Base-by-base conservation (phyloP, 2,888 invertebrate species). In the Lycocerus yunnanus region DNA sequence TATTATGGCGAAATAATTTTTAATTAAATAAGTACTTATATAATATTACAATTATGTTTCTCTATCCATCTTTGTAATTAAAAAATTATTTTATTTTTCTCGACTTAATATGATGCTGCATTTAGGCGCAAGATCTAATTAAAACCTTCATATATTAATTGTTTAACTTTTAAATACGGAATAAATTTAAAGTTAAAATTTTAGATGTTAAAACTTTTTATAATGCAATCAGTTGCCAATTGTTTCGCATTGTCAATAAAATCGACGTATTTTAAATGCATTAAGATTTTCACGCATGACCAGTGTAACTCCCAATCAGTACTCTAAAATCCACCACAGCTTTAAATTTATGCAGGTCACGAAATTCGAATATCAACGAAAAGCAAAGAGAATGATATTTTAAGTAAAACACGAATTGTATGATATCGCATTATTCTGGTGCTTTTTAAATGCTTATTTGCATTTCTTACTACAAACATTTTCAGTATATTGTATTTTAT, bases 321-420 rank as follows among this genome's bases (percentile, higher is more conserved):
- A 71, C 71, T 71, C 43, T 66, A 71, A 74, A 71, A 69, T 68
- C 65, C 65, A n/a, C 71, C 74, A 74, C 71, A 71, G 71, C 71
- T 74, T 68, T 66, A 74, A 74, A 74, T 74, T 74, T 74, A 74
- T 74, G 74, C 74, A 71, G 74, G 74, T 74, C 74, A 74, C 74
- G 74, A 74, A 71, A 69, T 74, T 71, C 74, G 68, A 74, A 74
- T 74, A 71, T 74, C 74, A 69, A 59, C 68, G 68, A 74, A 58
- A 71, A 71, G 68, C 71, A 74, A 74, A 74, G 68, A 74, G 43
- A 43, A 43, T 43, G 74, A 74, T 74, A 74, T 74, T 74, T 74
- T 71, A 69, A 71, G 71, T 20, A 66, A 69, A 68, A 71, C 71
- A 60, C 74, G 71, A 71, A 74, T 74, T 74, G 71, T 43, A 43